Evolutionary conservation across 2,888 invertebrate genomes (phyloP), one percentile per base, ranked within the genome.

Genomic region (Asteroscopus sphinx): DNA sequence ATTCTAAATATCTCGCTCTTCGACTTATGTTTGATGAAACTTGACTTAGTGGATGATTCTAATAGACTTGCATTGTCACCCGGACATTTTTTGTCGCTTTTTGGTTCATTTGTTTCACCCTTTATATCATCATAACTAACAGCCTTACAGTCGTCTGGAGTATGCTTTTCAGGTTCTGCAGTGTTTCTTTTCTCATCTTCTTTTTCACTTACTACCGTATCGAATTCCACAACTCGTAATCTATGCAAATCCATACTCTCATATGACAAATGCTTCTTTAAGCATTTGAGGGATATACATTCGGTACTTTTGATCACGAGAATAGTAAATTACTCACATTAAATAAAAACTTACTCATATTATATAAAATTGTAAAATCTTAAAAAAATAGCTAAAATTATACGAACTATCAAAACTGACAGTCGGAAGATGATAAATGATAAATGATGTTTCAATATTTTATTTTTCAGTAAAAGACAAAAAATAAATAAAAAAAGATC

Each of bases 221-320:
- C 69, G 48, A 80, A 84, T 49, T 64, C 77, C 40, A 84, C 53
- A 30, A 81, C 66, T 52, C 73, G 76, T 49, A 84, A 64, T 45
- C 68, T 74, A 68, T 85, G 81, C 42, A 80, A 56, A 67, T 70
- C 54, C 82, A 82, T 81, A 44, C 32, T 48, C 33, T 45, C 30
- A 6, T 41, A 60, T 15, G 39, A 33, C n/a, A 46, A 54, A 47
- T 48, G 35, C 21, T 37, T 60, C 21, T 45, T 48, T 11, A 5
- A 30, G 12, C 21, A 40, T 61, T 51, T 16, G 35, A 30, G 30
- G 15, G 28, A 47, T 26, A 32, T 26, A 55, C 39, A 47, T 47
- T 40, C n/a, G n/a, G n/a, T n/a, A 41, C 49, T 36, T 54, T 40
- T 37, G 8, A 51, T 44, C 5, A 49, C 35, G 40, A 49, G 42